Evolutionary conservation across 1,140 invertebrate species (phyloP).

Genomic region (Drosophila nebulosa): DNA sequence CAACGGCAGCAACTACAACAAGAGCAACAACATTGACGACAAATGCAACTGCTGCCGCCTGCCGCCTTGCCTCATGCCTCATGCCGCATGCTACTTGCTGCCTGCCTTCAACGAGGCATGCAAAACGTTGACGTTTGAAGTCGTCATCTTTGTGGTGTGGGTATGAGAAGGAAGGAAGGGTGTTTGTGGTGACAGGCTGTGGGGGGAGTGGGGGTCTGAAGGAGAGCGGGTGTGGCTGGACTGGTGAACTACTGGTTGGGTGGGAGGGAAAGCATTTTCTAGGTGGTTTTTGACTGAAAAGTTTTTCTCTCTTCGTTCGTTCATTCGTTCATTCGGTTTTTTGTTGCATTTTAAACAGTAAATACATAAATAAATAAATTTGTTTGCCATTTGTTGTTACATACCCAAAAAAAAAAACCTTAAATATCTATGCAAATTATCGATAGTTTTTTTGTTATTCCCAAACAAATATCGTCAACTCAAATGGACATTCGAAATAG

Average conservation of each 20-base stretch:
- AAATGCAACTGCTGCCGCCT: constrained; percentile 19
- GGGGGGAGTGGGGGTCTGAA: neutral
- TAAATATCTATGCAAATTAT: neutral
- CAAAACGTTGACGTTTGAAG: constrained; percentile 77
- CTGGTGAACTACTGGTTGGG: neutral
- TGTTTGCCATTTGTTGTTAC: neutral
- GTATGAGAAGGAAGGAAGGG: too few relatives aligned
- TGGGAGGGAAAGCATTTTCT: neutral
- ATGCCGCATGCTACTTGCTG: constrained; percentile 10
- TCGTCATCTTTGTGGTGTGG: constrained; percentile 59
- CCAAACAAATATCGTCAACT: too few relatives aligned
- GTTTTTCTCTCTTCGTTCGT: constrained; percentile 29
- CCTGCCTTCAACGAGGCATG: constrained; percentile 74
- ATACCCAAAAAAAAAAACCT: neutral
- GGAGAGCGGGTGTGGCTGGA: neutral
- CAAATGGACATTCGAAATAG: too few relatives aligned
- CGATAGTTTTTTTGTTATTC: neutral
- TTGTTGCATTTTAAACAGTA: constrained; percentile 65
- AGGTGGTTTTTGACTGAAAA: constrained; percentile 42
- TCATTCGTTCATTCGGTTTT: neutral
- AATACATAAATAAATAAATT: neutral
- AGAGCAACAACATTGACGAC: constrained; percentile 27
- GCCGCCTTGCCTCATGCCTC: constrained; percentile 5
- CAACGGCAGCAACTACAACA: constrained; percentile 23
- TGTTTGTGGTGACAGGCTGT: too few relatives aligned